Conservation (phyloP, 2,797 vertebrate genomes). For the Gobio occitaniae region DNA sequence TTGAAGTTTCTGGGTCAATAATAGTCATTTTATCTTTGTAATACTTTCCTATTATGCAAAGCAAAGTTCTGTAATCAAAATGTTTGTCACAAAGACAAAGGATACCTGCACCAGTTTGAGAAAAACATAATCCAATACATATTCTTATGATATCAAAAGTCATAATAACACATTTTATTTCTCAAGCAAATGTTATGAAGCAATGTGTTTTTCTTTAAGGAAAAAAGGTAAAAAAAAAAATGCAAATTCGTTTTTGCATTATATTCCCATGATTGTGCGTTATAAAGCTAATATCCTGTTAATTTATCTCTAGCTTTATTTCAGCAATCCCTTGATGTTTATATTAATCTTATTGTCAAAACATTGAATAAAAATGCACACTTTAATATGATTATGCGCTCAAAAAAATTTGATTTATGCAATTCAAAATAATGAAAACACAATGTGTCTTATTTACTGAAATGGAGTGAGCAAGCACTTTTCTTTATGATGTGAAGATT, state of each 20-base stretch:
- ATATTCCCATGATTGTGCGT: background rate
- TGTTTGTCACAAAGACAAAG: background rate
- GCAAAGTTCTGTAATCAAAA: background rate
- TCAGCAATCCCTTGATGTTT: background rate
- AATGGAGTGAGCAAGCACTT: background rate
- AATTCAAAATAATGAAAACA: background rate
- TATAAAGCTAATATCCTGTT: background rate
- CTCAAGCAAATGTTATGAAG: background rate
- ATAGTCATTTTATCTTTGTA: background rate
- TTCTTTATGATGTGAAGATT: background rate
- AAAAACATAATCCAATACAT: background rate
- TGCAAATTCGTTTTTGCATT: background rate
- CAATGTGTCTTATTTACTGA: background rate
- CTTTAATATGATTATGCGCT: background rate
- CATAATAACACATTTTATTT: background rate
- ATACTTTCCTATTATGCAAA: background rate
- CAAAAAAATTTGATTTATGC: too few relatives aligned
- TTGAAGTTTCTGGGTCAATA: too few relatives aligned
- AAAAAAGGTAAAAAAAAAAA: background rate
- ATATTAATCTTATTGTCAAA: background rate
- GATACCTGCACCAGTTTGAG: background rate
- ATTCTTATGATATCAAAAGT: background rate
- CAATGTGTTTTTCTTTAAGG: background rate
- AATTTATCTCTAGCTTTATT: background rate
- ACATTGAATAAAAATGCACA: background rate